Conservation (phyloP, 2,113 vertebrate genomes). For the Mystacornis crossleyi region DNA sequence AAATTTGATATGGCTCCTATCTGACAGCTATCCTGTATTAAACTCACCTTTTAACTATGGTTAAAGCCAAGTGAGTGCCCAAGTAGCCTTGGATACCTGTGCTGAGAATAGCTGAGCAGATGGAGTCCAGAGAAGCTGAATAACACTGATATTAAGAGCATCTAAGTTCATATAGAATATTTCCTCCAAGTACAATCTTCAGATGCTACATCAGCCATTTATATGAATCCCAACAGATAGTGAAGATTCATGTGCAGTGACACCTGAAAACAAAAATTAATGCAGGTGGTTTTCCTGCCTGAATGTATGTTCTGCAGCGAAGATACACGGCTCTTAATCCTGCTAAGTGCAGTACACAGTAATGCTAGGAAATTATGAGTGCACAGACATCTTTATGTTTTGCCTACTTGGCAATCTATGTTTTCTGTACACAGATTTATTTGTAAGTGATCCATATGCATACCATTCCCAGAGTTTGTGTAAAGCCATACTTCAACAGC, state of each 20-base stretch:
- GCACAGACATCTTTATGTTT: constrained; percentile 37
- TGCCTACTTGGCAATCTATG: constrained; percentile 45
- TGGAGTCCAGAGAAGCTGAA: background rate
- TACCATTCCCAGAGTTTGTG: background rate
- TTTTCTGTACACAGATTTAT: constrained; percentile 54
- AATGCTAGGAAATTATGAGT: background rate
- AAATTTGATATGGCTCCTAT: background rate
- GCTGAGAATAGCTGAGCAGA: background rate
- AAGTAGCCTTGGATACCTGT: background rate
- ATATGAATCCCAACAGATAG: background rate
- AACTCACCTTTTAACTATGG: background rate
- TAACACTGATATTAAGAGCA: background rate
- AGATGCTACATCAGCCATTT: background rate
- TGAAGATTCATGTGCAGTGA: background rate
- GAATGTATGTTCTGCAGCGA: background rate
- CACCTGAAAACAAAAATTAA: background rate
- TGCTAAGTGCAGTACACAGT: background rate
- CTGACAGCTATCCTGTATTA: background rate
- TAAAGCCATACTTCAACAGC: background rate
- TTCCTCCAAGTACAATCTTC: background rate
- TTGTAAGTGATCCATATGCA: constrained; percentile 38
- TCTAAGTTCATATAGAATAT: background rate
- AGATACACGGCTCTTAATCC: background rate
- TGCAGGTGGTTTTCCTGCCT: background rate
- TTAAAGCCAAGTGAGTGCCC: background rate